Percentiles rank a stretch among this genome's conserved stretches.
Conservation (phyloP, 2,888 invertebrate genomes). For the Unio delphinus region DNA sequence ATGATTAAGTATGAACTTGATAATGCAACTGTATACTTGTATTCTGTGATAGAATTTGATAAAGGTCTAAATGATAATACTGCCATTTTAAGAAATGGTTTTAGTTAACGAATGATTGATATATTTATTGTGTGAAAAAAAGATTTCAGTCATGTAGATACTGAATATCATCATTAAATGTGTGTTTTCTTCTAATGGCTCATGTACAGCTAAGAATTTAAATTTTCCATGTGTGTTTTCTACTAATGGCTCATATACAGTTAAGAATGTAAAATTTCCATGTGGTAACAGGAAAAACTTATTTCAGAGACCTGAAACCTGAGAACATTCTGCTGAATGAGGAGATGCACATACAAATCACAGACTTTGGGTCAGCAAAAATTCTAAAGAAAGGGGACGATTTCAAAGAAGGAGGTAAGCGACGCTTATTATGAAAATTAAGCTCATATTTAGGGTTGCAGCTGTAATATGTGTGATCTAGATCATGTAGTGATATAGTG, state of each 20-base stretch:
- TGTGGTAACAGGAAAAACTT: constrained; percentile 1
- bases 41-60: too few species aligned
- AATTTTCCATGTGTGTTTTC: background rate
- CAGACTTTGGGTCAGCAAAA: constrained; percentile 97
- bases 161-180: background rate
- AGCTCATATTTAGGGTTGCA: too few species aligned
- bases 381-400: constrained; percentile 74
- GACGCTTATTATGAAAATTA: background rate
- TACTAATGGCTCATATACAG: background rate
- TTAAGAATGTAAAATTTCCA: background rate
- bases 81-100: too few species aligned
- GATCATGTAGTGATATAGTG: too few species aligned
- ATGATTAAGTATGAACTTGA: too few species aligned
- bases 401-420: constrained; percentile 26
- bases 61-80: too few species aligned
- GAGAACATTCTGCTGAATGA: constrained; percentile 97
- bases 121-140: too few species aligned
- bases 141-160: too few species aligned
- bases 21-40: too few species aligned
- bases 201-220: too few species aligned
- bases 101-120: too few species aligned
- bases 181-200: background rate
- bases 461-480: too few species aligned
- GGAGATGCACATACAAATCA: constrained; percentile 95
- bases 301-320: constrained; percentile 88